Conservation (phyloP, 2,797 vertebrate species). For the Gymnothorax reevesii region DNA sequence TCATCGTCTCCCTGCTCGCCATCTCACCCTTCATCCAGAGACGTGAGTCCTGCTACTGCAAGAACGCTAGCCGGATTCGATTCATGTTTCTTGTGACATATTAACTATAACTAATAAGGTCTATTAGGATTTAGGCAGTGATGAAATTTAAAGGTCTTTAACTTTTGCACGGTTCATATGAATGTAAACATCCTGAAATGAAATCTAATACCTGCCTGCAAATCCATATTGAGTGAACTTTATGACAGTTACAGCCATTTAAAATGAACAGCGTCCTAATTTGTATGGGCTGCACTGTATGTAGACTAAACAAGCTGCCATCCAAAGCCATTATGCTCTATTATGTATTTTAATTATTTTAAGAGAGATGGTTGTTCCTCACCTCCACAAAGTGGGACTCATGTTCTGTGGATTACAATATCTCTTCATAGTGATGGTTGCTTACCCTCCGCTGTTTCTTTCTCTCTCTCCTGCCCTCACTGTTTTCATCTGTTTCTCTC, state of each 20-base stretch:
- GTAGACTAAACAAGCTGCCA: too few species aligned
- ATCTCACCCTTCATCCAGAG: constrained; percentile 91
- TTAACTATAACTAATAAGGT: not conserved
- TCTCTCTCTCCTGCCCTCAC: not conserved
- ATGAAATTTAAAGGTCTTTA: too few species aligned
- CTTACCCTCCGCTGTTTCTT: not conserved
- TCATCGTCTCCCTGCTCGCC: constrained; percentile 85
- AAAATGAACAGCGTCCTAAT: too few species aligned
- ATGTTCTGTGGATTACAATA: not conserved
- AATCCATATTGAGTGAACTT: too few species aligned
- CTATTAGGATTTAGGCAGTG: too few species aligned
- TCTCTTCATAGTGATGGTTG: constrained; percentile 4
- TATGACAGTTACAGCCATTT: too few species aligned
- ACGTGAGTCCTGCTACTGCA: constrained; percentile 70
- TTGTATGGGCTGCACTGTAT: too few species aligned
- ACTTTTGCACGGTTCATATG: too few species aligned
- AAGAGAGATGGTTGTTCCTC: not conserved
- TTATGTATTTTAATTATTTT: not conserved
- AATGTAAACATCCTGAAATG: too few species aligned
- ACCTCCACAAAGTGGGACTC: not conserved
- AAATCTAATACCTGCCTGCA: too few species aligned
- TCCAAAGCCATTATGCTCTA: not conserved
- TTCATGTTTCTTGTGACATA: not conserved
- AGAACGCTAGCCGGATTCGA: not conserved
- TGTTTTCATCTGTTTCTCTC: not conserved